These are phyloP conservation scores for Cottus gobio DNA, from an alignment of 2,113 vertebrate species.

Conservation along the genomic window DNA sequence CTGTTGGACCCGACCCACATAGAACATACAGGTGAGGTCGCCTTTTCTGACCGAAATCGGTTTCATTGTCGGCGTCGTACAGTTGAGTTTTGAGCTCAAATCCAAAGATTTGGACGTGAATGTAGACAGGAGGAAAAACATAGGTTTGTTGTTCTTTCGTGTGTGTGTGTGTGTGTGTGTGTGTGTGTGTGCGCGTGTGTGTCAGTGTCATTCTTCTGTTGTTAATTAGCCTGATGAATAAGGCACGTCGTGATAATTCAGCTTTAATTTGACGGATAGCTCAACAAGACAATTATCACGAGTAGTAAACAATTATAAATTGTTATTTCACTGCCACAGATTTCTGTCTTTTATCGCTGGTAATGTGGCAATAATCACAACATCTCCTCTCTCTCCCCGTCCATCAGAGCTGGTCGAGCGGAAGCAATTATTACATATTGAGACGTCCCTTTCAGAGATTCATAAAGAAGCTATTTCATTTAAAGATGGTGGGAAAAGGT, in stretches of 20 bases:
- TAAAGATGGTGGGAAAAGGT: background rate
- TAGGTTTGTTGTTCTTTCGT: too few relatives aligned
- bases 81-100: background rate
- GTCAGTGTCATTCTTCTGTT: background rate
- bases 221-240: conserved; percentile 18
- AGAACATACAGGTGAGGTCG: background rate
- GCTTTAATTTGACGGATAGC: conserved; percentile 6
- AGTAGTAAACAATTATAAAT: conserved; percentile 18
- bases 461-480: background rate
- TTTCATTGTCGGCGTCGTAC: background rate
- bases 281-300: background rate
- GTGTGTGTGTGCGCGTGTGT: too few relatives aligned
- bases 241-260: background rate
- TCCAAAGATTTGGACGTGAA: background rate
- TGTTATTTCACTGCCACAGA: conserved; percentile 11
- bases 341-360: background rate
- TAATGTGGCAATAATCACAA: background rate
- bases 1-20: background rate
- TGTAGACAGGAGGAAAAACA: background rate
- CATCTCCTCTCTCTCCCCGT: background rate
- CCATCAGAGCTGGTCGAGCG: too few relatives aligned
- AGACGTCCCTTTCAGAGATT: background rate
- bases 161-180: too few relatives aligned
- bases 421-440: background rate
- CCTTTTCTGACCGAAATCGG: background rate